A percentile compares a stretch with the other conserved stretches of the same genome.
Evolutionary conservation across 2,113 vertebrate genomes (phyloP).

Genomic region (Burhinus oedicnemus): DNA sequence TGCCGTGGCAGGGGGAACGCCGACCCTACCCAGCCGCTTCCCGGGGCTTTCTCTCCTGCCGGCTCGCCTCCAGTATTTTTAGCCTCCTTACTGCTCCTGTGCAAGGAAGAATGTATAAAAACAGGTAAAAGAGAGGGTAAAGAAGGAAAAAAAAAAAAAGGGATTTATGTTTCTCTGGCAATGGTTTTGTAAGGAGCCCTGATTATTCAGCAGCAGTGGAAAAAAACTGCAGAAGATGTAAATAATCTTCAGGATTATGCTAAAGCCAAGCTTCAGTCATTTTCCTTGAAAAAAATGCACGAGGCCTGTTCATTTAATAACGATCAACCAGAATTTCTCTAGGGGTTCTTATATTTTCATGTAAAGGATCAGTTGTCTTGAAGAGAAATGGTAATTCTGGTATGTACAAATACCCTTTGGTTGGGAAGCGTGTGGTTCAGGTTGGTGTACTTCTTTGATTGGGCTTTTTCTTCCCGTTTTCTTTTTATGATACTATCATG

Average conservation of each 20-base stretch:
- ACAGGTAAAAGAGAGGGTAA: background rate
- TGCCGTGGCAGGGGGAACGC: rapidly evolving
- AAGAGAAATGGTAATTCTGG: constrained; percentile 45
- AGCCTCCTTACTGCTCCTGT: background rate
- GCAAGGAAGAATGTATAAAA: background rate
- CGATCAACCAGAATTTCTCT: constrained; percentile 35
- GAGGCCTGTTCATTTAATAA: constrained; percentile 21
- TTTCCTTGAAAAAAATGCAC: background rate
- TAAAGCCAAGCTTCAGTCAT: constrained; percentile 52
- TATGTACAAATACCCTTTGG: constrained; percentile 11
- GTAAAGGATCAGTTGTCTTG: constrained; percentile 33
- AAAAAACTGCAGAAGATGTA: constrained; percentile 36
- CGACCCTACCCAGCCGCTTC: background rate
- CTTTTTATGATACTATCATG: background rate
- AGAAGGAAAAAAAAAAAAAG: too few relatives aligned
- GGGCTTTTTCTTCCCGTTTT: background rate
- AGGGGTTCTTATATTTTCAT: constrained; percentile 41
- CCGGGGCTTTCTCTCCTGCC: background rate
- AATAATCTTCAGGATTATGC: constrained; percentile 48
- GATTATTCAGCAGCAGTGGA: constrained; percentile 39
- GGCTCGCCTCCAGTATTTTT: background rate
- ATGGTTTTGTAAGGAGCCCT: background rate
- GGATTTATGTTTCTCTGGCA: background rate
- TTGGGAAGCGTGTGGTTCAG: background rate
- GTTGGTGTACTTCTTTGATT: background rate